These are phyloP conservation scores for Oxystoma pomonae DNA, from an alignment of 2,888 invertebrate genomes.

Conservation along the genomic window DNA sequence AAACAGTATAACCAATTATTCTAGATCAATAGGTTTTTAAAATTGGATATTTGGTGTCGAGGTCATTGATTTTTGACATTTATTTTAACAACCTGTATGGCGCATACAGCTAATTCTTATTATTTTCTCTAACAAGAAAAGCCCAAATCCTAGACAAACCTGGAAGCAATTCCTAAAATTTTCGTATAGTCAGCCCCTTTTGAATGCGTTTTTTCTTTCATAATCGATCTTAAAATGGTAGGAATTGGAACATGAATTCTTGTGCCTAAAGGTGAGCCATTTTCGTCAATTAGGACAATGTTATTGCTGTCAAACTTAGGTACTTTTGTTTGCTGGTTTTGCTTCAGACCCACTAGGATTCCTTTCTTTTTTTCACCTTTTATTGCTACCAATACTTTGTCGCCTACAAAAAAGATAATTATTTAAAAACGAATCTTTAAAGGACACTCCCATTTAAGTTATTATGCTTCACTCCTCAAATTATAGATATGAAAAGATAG, in stretches of 20 bases:
- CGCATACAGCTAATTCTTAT: no score
- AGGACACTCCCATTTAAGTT: no score
- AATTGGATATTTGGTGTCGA: no score
- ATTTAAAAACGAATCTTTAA: no score
- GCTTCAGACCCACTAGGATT: constrained; percentile 83
- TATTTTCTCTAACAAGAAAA: no score
- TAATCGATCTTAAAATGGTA: constrained; percentile 75
- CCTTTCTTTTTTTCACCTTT: constrained; percentile 94
- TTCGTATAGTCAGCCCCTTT: constrained; percentile 92
- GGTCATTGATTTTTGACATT: no score
- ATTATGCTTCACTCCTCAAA: no score
- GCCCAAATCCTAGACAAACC: constrained; percentile 77
- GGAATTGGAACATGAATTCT: constrained; percentile 95
- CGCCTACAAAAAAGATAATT: no score
- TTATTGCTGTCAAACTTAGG: constrained; percentile 96
- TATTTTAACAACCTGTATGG: no score
- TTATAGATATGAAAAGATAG: no score
- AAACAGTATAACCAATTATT: no score
- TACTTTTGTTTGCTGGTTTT: constrained; percentile 72
- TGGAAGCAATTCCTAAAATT: constrained; percentile 82
- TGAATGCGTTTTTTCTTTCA: constrained; percentile 69
- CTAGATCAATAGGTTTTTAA: no score
- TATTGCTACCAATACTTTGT: constrained; percentile 87
- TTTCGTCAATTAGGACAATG: constrained; percentile 91
- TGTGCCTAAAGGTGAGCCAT: constrained; percentile 91